Percentiles rank a stretch among this genome's conserved stretches.
Evolutionary conservation across 1,140 invertebrate genomes (phyloP).

Genomic region (Trachelipus rathkii): DNA sequence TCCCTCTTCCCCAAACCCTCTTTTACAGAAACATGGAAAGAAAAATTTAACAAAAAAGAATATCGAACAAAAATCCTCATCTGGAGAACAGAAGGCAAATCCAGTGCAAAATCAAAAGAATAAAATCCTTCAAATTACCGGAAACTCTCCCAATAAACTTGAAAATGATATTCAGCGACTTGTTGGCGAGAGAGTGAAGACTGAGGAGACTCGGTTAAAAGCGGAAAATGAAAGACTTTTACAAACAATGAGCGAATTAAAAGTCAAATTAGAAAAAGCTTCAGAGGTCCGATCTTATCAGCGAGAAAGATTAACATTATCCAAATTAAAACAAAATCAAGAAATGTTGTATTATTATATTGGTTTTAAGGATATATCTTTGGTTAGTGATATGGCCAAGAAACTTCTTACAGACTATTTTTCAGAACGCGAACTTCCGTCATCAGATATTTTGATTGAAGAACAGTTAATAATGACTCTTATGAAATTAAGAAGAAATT

Average conservation of each 20-base stretch:
- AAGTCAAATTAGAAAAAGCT: neutral
- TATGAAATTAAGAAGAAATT: neutral
- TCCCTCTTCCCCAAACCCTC: neutral
- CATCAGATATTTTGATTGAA: neutral
- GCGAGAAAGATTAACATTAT: neutral
- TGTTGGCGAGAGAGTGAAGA: neutral
- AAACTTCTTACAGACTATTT: neutral
- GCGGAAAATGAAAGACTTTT: neutral
- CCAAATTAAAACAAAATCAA: neutral
- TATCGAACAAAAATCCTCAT: neutral
- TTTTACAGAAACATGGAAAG: neutral
- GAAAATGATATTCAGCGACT: neutral
- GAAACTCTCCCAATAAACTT: neutral
- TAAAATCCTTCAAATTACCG: neutral
- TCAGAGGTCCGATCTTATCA: neutral
- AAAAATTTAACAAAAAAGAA: too few relatives aligned
- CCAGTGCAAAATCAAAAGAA: neutral
- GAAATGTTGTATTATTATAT: neutral
- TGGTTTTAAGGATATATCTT: neutral
- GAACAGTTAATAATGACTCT: neutral
- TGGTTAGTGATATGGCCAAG: neutral
- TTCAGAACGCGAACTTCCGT: neutral
- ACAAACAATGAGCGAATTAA: neutral
- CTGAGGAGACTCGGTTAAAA: neutral
- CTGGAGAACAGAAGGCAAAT: neutral